Base-by-base conservation (phyloP, 2,888 invertebrate species). In the Cheilosia pagana region DNA sequence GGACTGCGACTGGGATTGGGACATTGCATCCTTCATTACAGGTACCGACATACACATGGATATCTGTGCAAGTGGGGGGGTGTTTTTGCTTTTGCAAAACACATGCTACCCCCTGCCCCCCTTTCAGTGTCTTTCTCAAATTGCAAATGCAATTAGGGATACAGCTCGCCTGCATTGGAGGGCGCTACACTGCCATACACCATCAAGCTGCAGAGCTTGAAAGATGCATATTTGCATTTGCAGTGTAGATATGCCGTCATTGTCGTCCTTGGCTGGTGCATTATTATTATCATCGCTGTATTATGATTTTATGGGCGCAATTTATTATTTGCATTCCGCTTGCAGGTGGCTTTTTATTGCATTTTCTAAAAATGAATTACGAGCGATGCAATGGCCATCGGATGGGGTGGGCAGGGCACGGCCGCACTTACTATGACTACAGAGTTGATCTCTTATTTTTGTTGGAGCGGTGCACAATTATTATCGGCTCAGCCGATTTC, bases 301-400 rank as follows among this genome's bases (percentile, higher is more conserved):
- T 82, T 82, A 77, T 82, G 82, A 82, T 82, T 77, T 77, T 82
- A 82, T 72, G 82, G 77, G 53, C 41, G 82, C 82, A 77, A 82
- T 82, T 82, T 82, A 82, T 82, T 77, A 82, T 77, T 77, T 82
- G 72, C 82, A 82, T 82, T 82, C 77, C 77, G 82, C 82, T 82
- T 82, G 77, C 77, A 82, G 82, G 82, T 82, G 77, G 55, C 82
- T 82, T 82, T 82, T 82, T 82, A 82, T 82, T 82, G 77, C 72
- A 82, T 82, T 77, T 82, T 82, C 77, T 77, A 82, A 77, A 82
- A 82, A 77, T 82, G 82, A 82, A 43, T 82, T 82, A 77, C 53
- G 62, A 62, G 19, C 72, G 19, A 25, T 1, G 50, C 28, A 50
- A 23, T 23, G 50, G 23, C 1, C 50, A 21, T 19, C 12, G 2